phyloP scores from a whole-genome alignment of 2,888 invertebrate genomes.

The Drosophila gaucha region DNA sequence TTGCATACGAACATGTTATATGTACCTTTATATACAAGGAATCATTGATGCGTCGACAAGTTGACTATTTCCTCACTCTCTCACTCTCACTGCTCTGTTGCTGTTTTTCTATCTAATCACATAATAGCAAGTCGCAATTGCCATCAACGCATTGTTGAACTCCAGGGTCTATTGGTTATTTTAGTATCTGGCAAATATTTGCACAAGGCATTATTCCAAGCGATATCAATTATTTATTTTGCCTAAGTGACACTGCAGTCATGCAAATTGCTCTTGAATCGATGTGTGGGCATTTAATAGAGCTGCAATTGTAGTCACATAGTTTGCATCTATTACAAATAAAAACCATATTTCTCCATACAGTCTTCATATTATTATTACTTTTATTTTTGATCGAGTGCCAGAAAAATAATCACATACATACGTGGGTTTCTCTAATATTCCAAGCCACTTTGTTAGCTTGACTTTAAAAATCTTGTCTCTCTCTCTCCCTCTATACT shows the following conservation, averaged over 20 bases:
- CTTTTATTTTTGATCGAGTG: conserved; percentile 26
- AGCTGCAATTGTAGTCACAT: conserved; percentile 43
- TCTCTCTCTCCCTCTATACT: conserved; percentile 4
- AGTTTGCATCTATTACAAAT: conserved; percentile 54
- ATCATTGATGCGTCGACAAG: conserved; percentile 56
- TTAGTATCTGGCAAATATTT: conserved; percentile 16
- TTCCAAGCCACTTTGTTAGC: conserved; percentile 10
- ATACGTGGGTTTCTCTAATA: conserved; percentile 43
- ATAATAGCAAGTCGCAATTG: no score
- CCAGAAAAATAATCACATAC: conserved; percentile 13
- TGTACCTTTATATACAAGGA: conserved; percentile 24
- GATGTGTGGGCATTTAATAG: conserved; percentile 56
- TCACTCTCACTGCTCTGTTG: neutral
- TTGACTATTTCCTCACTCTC: conserved; percentile 11
- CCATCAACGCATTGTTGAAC: no score
- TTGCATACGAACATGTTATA: conserved; percentile 28
- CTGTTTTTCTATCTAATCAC: conserved; percentile 29
- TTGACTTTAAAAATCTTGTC: conserved; percentile 1
- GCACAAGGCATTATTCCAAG: conserved; percentile 20
- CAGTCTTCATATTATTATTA: conserved; percentile 20
- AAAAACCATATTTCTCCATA: conserved; percentile 32
- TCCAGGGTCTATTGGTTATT: conserved; percentile 9
- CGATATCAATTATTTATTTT: conserved; percentile 50
- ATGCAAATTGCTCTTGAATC: conserved; percentile 48
- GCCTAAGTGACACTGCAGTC: conserved; percentile 41